These are phyloP conservation scores for Drosophila funebris DNA, from an alignment of 1,140 invertebrate species.

Conservation along the genomic window DNA sequence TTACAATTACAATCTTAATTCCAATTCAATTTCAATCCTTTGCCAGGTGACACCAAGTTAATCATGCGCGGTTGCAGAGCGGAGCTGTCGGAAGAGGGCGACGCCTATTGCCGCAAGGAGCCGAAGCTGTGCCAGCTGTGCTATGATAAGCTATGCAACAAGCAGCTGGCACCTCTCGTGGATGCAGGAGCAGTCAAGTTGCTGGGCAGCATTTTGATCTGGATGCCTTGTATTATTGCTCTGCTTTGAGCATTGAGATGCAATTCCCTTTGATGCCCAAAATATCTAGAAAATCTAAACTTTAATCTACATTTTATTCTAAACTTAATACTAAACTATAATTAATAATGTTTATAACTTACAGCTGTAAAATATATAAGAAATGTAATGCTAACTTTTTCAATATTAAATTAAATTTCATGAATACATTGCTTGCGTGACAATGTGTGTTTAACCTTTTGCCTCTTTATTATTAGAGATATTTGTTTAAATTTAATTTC, in stretches of 20 bases:
- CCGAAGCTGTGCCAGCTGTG: slow-evolving; percentile 49
- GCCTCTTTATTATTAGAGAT: no score
- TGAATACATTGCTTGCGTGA: no score
- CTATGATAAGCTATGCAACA: slow-evolving; percentile 48
- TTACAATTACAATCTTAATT: no score
- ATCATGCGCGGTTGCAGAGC: slow-evolving; percentile 62
- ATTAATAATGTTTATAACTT: no score
- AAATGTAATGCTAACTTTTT: no score
- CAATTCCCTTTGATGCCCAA: no score
- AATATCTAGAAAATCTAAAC: neutral
- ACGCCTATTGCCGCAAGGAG: slow-evolving; percentile 45
- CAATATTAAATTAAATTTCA: no score
- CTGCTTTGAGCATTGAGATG: neutral
- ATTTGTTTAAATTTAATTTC: no score
- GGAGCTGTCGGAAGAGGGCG: slow-evolving; percentile 33
- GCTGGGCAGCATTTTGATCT: neutral
- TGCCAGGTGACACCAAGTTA: slow-evolving; percentile 39
- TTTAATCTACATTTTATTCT: neutral
- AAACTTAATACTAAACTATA: no score
- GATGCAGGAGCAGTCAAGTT: neutral
- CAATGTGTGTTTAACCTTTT: no score
- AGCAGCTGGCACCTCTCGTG: neutral
- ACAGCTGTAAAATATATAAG: no score
- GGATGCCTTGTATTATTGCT: neutral
- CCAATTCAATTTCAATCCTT: neutral